A percentile compares a stretch with the other conserved stretches of the same genome.
Conservation (phyloP, 2,113 vertebrate genomes). For the Atrichornis clamosus region DNA sequence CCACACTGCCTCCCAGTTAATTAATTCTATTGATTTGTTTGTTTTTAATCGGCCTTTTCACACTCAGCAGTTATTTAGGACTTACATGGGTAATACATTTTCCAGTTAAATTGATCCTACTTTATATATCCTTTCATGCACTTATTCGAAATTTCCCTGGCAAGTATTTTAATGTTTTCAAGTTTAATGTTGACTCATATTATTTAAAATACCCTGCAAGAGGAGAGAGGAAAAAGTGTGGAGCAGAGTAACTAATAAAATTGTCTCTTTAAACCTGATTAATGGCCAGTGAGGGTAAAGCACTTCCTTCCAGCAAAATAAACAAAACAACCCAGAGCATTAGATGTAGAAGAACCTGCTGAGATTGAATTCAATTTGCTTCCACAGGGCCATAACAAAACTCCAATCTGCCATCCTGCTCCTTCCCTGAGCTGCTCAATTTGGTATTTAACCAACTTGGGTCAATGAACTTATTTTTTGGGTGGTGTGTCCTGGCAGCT, state of each 20-base stretch:
- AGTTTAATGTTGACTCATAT: constrained; percentile 5
- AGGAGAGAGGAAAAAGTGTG: background rate
- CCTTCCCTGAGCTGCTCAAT: constrained; percentile 19
- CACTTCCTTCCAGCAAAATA: constrained; percentile 32
- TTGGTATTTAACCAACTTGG: constrained; percentile 12
- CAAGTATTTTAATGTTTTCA: constrained; percentile 16
- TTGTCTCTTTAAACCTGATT: constrained; percentile 43
- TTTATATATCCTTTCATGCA: background rate
- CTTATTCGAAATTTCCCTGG: constrained; percentile 20
- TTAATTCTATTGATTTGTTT: constrained; percentile 59
- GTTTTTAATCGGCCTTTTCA: constrained; percentile 50
- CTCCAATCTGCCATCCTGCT: background rate
- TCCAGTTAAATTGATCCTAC: constrained; percentile 34
- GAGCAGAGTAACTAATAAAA: constrained; percentile 44
- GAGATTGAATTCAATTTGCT: constrained; percentile 37
- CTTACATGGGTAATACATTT: constrained; percentile 36
- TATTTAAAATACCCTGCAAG: constrained; percentile 21
- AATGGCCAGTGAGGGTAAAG: constrained; percentile 20
- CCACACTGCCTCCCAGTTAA: constrained; percentile 27
- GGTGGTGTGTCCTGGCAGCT: background rate
- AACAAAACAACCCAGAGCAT: background rate
- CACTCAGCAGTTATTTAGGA: constrained; percentile 47
- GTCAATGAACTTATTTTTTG: background rate
- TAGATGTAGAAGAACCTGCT: constrained; percentile 4
- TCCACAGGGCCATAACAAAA: constrained; percentile 25